Percentiles rank a stretch among this genome's conserved stretches.
These are phyloP conservation scores for Tuta absoluta DNA, from an alignment of 2,888 invertebrate species.

Conservation along the genomic window DNA sequence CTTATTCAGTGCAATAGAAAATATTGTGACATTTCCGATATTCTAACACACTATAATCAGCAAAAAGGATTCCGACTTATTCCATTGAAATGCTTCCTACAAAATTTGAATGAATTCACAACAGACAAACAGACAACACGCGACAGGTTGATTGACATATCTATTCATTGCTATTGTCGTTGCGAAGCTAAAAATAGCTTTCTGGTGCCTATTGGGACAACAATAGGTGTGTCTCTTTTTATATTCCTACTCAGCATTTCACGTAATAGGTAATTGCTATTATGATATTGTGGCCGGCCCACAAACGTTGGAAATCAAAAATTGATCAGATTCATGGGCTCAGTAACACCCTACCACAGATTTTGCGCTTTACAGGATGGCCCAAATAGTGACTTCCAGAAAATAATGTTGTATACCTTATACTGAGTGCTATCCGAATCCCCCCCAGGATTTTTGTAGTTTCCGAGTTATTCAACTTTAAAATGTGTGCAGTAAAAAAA, in stretches of 20 bases:
- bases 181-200: constrained; percentile 13
- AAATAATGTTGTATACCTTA: no score
- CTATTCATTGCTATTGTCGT: constrained; percentile 8
- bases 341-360: no score
- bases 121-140: constrained; percentile 14
- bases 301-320: no score
- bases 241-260: background rate
- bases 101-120: background rate
- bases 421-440: no score
- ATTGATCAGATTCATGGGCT: no score
- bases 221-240: background rate
- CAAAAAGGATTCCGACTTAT: background rate
- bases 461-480: no score
- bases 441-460: no score
- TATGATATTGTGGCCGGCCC: no score
- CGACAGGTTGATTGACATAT: constrained; percentile 17
- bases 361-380: no score
- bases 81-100: constrained; percentile 12
- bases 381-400: no score
- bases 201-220: background rate
- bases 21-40: background rate
- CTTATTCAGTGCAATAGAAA: background rate
- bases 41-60: background rate
- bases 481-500: no score
- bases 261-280: background rate